phyloP scores from a whole-genome alignment of 2,888 invertebrate genomes.

The Adelphocoris suturalis region DNA sequence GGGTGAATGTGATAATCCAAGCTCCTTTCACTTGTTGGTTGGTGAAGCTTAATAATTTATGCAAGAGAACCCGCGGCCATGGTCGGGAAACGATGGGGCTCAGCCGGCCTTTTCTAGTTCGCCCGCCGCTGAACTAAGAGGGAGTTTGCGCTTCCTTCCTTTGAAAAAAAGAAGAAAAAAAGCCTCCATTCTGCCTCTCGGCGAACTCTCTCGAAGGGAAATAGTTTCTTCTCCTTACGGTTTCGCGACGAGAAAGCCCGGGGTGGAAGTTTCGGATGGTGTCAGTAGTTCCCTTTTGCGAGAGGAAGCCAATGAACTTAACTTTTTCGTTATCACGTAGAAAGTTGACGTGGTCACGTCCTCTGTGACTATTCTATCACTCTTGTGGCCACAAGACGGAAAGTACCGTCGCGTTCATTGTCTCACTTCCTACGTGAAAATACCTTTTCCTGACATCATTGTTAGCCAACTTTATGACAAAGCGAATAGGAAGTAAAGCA shows the following conservation, averaged over 20 bases:
- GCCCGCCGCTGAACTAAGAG: slow-evolving; percentile 23
- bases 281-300: neutral
- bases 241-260: neutral
- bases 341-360: neutral
- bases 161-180: neutral
- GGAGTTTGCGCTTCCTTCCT: slow-evolving; percentile 45
- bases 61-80: slow-evolving; percentile 1
- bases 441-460: neutral
- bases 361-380: neutral
- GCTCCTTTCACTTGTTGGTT: slow-evolving; percentile 52
- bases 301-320: slow-evolving; percentile 7
- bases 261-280: neutral
- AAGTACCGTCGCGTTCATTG: neutral
- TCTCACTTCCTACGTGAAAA: neutral
- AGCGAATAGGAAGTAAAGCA: too few species aligned
- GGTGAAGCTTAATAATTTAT: slow-evolving; percentile 43
- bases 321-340: neutral
- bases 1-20: slow-evolving; percentile 31
- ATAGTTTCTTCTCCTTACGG: slow-evolving; percentile 5
- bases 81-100: neutral
- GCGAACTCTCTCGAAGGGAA: neutral
- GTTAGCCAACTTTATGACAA: too few species aligned
- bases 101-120: slow-evolving; percentile 15
- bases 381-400: neutral
- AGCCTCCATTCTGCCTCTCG: neutral